Conservation (phyloP, 2,113 vertebrate genomes). For the Dasyurus viverrinus region DNA sequence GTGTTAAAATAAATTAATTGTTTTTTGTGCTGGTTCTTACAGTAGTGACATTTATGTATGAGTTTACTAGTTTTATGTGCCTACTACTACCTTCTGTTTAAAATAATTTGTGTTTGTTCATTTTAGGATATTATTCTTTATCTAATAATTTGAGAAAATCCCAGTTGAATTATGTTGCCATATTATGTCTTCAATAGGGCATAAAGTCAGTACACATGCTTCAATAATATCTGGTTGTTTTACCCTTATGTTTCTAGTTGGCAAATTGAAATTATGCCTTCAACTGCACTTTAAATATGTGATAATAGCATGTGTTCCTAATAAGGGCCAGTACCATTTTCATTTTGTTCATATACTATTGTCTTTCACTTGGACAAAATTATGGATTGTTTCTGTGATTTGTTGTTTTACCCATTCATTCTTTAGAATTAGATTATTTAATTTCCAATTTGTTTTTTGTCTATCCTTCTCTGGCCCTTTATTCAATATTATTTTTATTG, state of each 20-base stretch:
- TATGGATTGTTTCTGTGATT: too few species aligned
- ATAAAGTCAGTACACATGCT: conserved; percentile 90
- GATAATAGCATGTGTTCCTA: conserved; percentile 92
- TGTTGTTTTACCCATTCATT: too few species aligned
- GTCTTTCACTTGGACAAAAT: too few species aligned
- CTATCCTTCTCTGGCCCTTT: too few species aligned
- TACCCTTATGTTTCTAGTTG: conserved; percentile 90
- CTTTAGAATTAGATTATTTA: too few species aligned
- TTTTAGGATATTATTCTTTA: conserved; percentile 75
- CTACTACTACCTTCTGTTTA: conserved; percentile 64
- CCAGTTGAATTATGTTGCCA: conserved; percentile 87
- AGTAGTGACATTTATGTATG: conserved; percentile 65
- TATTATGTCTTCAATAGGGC: conserved; percentile 89
- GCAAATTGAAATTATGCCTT: conserved; percentile 92
- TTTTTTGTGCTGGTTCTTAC: conserved; percentile 46
- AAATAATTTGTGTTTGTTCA: conserved; percentile 67
- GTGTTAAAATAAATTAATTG: neutral
- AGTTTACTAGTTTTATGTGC: conserved; percentile 52
- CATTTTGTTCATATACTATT: conserved; percentile 84
- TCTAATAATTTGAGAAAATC: conserved; percentile 85
- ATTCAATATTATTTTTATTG: too few species aligned
- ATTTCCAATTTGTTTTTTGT: too few species aligned
- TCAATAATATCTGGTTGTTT: conserved; percentile 90
- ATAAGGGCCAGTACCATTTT: conserved; percentile 89
- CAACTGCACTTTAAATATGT: conserved; percentile 91